phyloP scores from a whole-genome alignment of 2,888 invertebrate species.

The Reticulitermes lucifugus region DNA sequence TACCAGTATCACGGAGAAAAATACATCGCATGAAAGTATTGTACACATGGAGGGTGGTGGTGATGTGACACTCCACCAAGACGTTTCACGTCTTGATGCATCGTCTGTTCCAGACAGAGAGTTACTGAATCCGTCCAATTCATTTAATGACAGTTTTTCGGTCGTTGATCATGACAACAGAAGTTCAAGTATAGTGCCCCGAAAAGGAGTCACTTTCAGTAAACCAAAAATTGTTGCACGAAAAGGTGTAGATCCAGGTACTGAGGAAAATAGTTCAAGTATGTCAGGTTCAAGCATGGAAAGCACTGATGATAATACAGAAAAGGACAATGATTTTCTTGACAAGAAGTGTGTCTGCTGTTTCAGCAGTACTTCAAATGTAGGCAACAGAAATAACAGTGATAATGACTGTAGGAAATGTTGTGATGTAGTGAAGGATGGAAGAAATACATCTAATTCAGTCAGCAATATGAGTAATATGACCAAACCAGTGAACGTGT shows the following conservation, averaged over 20 bases:
- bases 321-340: background rate
- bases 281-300: background rate
- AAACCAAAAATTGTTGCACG: constrained; percentile 44
- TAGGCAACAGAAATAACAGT: too few species aligned
- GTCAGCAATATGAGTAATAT: background rate
- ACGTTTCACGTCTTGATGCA: background rate
- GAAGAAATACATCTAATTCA: background rate
- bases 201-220: constrained; percentile 43
- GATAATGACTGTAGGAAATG: background rate
- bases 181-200: constrained; percentile 56
- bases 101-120: background rate
- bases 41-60: constrained; percentile 17
- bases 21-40: background rate
- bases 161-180: constrained; percentile 69
- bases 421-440: background rate
- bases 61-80: background rate
- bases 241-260: constrained; percentile 40
- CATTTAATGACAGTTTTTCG: constrained; percentile 64
- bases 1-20: background rate
- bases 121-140: background rate
- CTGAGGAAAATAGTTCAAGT: background rate
- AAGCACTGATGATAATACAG: background rate
- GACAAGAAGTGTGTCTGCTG: background rate
- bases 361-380: background rate
- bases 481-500: background rate